Evolutionary conservation across 2,113 vertebrate species (phyloP).

Genomic region (Calonectris borealis): DNA sequence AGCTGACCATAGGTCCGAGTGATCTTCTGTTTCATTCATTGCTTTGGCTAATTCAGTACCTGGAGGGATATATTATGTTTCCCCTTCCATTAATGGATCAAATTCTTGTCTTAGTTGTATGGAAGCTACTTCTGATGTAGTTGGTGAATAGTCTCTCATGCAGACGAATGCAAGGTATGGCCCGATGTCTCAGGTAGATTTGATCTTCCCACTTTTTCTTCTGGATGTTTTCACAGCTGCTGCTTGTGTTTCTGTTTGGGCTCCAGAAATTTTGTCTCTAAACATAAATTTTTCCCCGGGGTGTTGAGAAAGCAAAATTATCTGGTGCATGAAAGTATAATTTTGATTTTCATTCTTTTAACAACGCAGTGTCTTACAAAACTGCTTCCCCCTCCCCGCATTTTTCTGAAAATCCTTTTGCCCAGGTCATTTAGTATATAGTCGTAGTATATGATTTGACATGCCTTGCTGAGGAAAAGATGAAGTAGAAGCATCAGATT

Average conservation of each 20-base stretch:
- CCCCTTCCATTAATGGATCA: neutral
- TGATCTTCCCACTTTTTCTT: neutral
- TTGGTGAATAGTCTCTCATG: rapidly evolving
- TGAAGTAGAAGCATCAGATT: neutral
- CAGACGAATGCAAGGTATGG: neutral
- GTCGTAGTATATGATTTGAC: neutral
- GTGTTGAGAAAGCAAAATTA: neutral
- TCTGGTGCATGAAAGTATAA: neutral
- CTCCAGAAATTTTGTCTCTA: neutral
- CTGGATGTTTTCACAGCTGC: neutral
- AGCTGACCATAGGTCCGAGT: neutral
- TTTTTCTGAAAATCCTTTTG: neutral
- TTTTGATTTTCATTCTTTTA: neutral
- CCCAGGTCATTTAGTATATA: neutral
- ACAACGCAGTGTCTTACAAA: neutral
- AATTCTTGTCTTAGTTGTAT: neutral
- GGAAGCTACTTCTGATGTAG: neutral
- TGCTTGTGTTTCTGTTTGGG: neutral
- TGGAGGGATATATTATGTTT: neutral
- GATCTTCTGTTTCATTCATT: neutral
- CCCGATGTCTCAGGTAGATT: neutral
- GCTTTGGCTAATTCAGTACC: neutral
- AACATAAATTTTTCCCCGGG: neutral
- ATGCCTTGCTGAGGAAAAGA: neutral
- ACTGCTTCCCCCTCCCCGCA: neutral